phyloP scores from a whole-genome alignment of 2,888 invertebrate species.

The Clivina fossor region DNA sequence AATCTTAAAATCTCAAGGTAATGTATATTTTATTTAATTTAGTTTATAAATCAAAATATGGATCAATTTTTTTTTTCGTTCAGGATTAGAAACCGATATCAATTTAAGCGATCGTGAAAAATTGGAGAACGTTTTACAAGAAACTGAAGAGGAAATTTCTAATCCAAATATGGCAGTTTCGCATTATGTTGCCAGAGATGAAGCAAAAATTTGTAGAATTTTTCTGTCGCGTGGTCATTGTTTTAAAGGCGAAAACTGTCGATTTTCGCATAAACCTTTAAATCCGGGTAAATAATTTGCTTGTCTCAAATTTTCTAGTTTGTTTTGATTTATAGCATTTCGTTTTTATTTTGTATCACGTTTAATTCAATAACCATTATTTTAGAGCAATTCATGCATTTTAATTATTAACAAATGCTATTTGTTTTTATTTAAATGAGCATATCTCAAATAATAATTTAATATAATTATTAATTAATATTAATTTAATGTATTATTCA shows the following conservation, averaged over 20 bases:
- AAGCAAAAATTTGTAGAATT: slow-evolving; percentile 17
- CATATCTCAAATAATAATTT: no score
- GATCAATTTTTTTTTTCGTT: background rate
- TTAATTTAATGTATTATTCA: no score
- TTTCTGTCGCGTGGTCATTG: slow-evolving; percentile 12
- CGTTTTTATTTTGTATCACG: no score
- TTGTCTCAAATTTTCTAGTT: no score
- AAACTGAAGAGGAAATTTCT: slow-evolving; percentile 16
- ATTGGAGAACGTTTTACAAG: slow-evolving; percentile 6
- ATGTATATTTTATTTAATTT: background rate
- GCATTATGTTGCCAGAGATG: slow-evolving; percentile 22
- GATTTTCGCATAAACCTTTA: slow-evolving; percentile 19
- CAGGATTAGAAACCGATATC: slow-evolving; percentile 9
- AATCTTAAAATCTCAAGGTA: slow-evolving; percentile 28
- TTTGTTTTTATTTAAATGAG: no score
- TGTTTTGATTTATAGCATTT: no score
- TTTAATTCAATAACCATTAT: no score
- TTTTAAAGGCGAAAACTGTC: slow-evolving; percentile 22
- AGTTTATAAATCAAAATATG: background rate
- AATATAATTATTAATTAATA: no score
- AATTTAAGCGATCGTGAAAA: slow-evolving; percentile 14
- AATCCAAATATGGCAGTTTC: slow-evolving; percentile 27
- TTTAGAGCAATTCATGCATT: no score
- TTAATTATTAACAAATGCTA: no score
- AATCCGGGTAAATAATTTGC: slow-evolving; percentile 29